A percentile compares a stretch with the other conserved stretches of the same genome.
phyloP scores from a whole-genome alignment of 2,888 invertebrate species.

The Halictus ligatus region DNA sequence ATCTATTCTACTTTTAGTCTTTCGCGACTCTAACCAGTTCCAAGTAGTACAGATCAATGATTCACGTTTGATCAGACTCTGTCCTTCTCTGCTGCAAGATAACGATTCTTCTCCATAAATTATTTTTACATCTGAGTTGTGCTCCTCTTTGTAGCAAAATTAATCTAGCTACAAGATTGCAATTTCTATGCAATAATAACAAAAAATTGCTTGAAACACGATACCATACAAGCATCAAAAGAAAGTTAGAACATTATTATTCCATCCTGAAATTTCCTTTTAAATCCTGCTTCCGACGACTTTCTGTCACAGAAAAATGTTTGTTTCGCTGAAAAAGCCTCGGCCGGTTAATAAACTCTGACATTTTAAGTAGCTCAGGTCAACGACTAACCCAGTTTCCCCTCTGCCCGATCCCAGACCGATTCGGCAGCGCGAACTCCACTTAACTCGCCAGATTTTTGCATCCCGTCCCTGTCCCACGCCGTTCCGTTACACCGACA shows the following conservation, averaged over 20 bases:
- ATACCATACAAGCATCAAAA: background rate
- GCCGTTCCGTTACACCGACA: background rate
- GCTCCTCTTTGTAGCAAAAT: background rate
- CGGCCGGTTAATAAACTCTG: background rate
- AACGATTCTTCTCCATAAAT: background rate
- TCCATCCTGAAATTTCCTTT: background rate
- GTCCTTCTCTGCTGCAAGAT: background rate
- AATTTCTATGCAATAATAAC: background rate
- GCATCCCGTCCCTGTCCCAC: background rate
- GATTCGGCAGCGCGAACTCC: slow-evolving; percentile 2
- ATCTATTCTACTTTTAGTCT: background rate
- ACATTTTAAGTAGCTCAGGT: background rate
- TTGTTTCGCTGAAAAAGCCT: background rate
- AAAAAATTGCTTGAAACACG: background rate
- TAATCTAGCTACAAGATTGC: background rate
- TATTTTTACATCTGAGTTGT: background rate
- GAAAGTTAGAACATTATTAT: background rate
- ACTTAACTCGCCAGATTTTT: background rate
- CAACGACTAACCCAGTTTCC: background rate
- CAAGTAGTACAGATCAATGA: background rate
- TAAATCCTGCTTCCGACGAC: background rate
- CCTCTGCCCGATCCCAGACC: background rate
- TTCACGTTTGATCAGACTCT: background rate
- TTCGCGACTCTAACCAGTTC: background rate
- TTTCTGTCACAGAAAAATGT: background rate